Evolutionary conservation across 1,140 invertebrate species (phyloP).

Genomic region (Heliconius hermathena): DNA sequence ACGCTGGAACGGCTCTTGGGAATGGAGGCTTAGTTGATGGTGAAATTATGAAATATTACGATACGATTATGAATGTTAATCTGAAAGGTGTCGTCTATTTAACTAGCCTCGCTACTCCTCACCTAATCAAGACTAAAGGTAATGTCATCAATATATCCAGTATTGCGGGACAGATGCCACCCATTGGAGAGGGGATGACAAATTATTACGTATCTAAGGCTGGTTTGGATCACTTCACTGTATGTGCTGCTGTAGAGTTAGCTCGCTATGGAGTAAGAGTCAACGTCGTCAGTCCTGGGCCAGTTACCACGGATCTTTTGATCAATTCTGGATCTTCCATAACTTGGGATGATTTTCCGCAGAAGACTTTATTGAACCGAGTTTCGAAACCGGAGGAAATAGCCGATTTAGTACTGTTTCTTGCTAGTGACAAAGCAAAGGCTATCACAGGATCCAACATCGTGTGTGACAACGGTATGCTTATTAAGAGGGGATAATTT

Average conservation of each 20-base stretch:
- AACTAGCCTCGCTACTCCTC: not conserved
- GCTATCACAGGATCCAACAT: not conserved
- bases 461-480: not conserved
- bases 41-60: constrained; percentile 12
- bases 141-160: constrained; percentile 15
- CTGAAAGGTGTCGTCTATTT: not conserved
- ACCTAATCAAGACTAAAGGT: constrained; percentile 1
- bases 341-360: not conserved
- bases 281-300: constrained; percentile 2
- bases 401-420: not conserved
- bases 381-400: not conserved
- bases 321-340: not conserved
- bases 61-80: not conserved
- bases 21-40: not conserved
- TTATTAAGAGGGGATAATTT: not conserved
- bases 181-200: not conserved
- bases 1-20: constrained; percentile 2
- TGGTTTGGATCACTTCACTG: constrained; percentile 2
- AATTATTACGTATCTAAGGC: constrained; percentile 3
- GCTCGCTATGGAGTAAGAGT: not conserved
- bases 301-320: not conserved
- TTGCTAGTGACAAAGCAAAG: not conserved
- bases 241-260: not conserved
- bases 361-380: not conserved
- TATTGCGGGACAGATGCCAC: not conserved